Evolutionary conservation across 2,797 vertebrate species (phyloP), one percentile per base, ranked within the genome.

Genomic region (Pelochelys cantorii): DNA sequence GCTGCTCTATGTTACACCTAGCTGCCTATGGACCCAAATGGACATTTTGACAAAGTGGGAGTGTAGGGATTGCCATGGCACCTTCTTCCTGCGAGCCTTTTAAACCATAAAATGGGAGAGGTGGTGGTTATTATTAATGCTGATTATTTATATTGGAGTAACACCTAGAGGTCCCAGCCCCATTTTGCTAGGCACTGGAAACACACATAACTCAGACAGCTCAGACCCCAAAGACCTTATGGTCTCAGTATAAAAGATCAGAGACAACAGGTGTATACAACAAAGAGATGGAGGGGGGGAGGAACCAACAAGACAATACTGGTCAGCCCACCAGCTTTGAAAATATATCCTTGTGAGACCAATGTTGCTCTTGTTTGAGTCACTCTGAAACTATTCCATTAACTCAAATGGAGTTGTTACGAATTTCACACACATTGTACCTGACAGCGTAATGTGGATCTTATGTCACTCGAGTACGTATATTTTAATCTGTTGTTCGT

Each of bases 391-490:
- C 88, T 79, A 95, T 96, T 92, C 95, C 83, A 59, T 94, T 97
- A 91, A 94, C 88, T 96, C 23, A 52, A 84, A 87, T 97, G 95
- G 96, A 96, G 95, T 95, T 96, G 96, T 95, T 96, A 96, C 95
- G 95, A 95, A 94, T 92, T 96, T 97, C 96, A 97, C 95, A 95
- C 96, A n/a, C 96, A 95, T 95, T 97, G 95, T 96, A 97, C 95
- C 95, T 90, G 95, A 97, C 92, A 96, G 90, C 95, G 96, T 92
- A 97, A 95, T 95, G 95, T 95, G 97, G 96, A 95, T 95, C 56
- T 86, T 84, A 95, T 96, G 95, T 71, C 18, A 71, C 68, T 71
- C n/a, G 22, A 71, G 65, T 22, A 37, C 5, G 8, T 37, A 97
- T 96, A 95, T 95, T 97, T 97, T 97, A 95, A 96, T 97, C 94